Base-by-base conservation (phyloP, 2,113 vertebrate species). In the Piaya cayana region DNA sequence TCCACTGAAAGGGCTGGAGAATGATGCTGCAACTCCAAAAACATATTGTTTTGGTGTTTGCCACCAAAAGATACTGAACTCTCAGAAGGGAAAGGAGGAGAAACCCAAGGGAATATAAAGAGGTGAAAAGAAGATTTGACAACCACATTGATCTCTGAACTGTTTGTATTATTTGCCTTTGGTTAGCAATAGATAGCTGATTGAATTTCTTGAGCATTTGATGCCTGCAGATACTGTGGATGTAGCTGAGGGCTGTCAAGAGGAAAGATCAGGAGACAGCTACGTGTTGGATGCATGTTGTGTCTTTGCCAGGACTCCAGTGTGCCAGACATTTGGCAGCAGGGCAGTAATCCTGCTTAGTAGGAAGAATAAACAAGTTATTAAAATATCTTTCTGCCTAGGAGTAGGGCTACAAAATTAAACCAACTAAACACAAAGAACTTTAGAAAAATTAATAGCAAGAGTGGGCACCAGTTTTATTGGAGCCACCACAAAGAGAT, bases 361-460 rank as follows among this genome's bases (percentile, higher is more conserved):
- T 43, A 78, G 97, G 97, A 95, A 98, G 81, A 95, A 98, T 70
- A 63, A 97, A 97, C 0, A 90, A 98, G 96, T 98, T 99, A 98
- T 97, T 98, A 98, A 98, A 97, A 94, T 97, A 97, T 60, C 91
- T 95, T 82, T 98, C 97, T 95, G 98, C 97, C 98, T 98, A 97
- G 67, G 94, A 97, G 95, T 64, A 97, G 96, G 97, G 97, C 98
- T 98, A 98, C 84, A 98, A 97, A 98, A 93, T 55, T 84, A 90
- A 97, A 94, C 95, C 86, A 96, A 70, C 93, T 85, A 88, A 91
- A 93, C 13, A 65, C 63, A 92, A 69, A 86, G 91, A 79, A 80
- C 56, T 87, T 72, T 23, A 45, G 83, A 93, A 88, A 96, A 90
- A 93, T 36, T 83, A 78, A 74, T 12, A 92, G 67, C 29, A 71